Evolutionary conservation across 2,797 vertebrate species (phyloP).

Genomic region (Sebastes nivosus): DNA sequence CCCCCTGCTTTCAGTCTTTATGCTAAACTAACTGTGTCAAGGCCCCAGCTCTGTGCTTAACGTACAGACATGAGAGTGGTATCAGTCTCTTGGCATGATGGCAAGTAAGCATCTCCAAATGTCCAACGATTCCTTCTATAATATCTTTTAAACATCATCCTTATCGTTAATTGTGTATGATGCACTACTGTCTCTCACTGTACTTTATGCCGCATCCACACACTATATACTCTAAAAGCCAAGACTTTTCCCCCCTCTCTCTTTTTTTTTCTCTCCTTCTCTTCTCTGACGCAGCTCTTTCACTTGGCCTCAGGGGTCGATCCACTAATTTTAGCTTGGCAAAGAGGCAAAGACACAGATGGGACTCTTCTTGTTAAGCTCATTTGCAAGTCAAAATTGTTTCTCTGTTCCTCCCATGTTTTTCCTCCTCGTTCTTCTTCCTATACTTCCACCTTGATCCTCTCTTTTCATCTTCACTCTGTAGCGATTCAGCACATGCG

Average conservation of each 20-base stretch:
- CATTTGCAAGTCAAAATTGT: conserved; percentile 67
- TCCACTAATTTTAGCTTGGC: conserved; percentile 72
- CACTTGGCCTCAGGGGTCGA: conserved; percentile 53
- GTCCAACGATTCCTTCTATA: background rate
- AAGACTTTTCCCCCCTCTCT: background rate
- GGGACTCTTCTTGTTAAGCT: conserved; percentile 69
- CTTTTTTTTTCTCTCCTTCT: background rate
- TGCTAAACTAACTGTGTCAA: conserved; percentile 7
- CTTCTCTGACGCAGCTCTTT: conserved; percentile 74
- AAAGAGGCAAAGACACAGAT: conserved; percentile 69
- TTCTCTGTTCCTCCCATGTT: conserved; percentile 32
- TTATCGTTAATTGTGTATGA: background rate
- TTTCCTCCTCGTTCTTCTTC: background rate
- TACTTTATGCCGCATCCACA: background rate
- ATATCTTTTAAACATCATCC: background rate
- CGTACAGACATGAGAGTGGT: background rate
- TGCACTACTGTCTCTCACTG: background rate
- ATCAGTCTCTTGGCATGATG: background rate
- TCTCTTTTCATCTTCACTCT: background rate
- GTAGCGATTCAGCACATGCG: background rate
- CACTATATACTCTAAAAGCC: background rate
- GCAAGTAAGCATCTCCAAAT: background rate
- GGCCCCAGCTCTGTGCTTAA: background rate
- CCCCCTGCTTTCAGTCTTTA: background rate
- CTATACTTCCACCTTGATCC: background rate